phyloP scores from a whole-genome alignment of 2,113 vertebrate species.

The Carassius auratus region DNA sequence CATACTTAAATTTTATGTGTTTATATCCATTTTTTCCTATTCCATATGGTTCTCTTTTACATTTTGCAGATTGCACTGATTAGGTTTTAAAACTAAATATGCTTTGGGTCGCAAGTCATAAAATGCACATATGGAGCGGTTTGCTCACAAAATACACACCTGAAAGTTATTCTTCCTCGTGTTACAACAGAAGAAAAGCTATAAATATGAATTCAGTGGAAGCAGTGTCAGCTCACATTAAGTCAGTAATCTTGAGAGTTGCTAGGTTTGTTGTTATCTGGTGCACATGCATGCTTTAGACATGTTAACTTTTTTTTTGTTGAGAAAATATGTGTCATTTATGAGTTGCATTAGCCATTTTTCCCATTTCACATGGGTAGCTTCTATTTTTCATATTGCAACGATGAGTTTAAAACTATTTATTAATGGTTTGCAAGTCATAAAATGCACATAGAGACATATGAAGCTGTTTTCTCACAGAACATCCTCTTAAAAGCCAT shows the following conservation, averaged over 20 bases:
- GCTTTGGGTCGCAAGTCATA: neutral
- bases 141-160: neutral
- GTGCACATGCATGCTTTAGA: too few relatives aligned
- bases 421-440: too few relatives aligned
- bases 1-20: neutral
- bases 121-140: neutral
- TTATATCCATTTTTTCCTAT: neutral
- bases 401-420: conserved; percentile 18
- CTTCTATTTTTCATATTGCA: conserved; percentile 18
- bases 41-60: neutral
- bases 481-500: neutral
- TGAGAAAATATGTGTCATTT: neutral
- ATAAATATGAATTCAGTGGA: too few relatives aligned
- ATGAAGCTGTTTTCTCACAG: neutral
- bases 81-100: neutral
- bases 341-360: neutral
- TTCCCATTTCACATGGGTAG: neutral
- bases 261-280: neutral
- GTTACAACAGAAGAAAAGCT: neutral
- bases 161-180: neutral
- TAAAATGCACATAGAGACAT: too few relatives aligned
- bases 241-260: neutral
- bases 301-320: too few relatives aligned
- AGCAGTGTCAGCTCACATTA: neutral
- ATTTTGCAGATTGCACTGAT: conserved; percentile 25